phyloP scores from a whole-genome alignment of 2,113 vertebrate species.

The Gymnocephalus cernua region DNA sequence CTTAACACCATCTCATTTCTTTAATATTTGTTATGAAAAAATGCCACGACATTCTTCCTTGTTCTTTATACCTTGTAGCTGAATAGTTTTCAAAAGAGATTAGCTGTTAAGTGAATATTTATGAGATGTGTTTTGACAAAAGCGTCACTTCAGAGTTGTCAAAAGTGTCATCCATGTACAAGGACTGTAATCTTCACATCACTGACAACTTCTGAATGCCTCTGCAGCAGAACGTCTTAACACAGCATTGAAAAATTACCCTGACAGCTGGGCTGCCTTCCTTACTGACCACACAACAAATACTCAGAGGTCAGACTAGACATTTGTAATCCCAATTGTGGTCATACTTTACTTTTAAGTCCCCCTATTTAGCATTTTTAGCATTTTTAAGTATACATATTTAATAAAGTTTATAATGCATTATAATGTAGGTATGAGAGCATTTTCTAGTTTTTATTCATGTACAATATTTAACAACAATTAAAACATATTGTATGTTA shows the following conservation, averaged over 20 bases:
- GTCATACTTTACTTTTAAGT: background rate
- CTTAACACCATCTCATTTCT: background rate
- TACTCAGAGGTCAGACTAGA: too few species aligned
- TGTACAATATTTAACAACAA: background rate
- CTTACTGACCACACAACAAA: conserved; percentile 27
- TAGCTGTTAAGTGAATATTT: conserved; percentile 53
- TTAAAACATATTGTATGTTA: background rate
- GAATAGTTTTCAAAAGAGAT: conserved; percentile 49
- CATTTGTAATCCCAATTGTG: conserved; percentile 6
- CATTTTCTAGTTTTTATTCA: background rate
- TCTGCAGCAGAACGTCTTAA: conserved; percentile 42
- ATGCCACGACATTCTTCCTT: background rate
- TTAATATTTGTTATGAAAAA: background rate
- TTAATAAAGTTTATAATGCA: background rate
- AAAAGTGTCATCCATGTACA: conserved; percentile 52
- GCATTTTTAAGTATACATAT: too few species aligned
- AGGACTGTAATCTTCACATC: conserved; percentile 70
- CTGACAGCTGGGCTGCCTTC: conserved; percentile 53
- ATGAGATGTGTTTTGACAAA: conserved; percentile 62
- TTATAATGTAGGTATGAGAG: background rate
- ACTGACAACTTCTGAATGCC: conserved; percentile 49
- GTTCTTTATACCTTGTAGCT: conserved; percentile 14
- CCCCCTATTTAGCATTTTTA: background rate
- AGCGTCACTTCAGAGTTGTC: conserved; percentile 64
- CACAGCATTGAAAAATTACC: conserved; percentile 49